These are phyloP conservation scores for Phoxinus dragarum DNA, from an alignment of 2,797 vertebrate genomes.

Conservation along the genomic window DNA sequence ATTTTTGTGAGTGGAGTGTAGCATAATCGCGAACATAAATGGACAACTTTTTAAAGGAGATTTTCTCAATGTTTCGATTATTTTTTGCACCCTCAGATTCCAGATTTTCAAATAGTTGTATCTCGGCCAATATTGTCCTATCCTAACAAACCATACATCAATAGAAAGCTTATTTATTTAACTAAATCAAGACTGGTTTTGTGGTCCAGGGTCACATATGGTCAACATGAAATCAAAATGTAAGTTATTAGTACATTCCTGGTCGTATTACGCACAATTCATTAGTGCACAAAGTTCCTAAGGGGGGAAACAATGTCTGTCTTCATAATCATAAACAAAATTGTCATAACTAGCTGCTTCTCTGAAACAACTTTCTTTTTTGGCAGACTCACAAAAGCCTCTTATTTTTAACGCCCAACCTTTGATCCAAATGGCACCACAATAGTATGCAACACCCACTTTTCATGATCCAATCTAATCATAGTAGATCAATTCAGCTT, in stretches of 20 bases:
- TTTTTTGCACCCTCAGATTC: too few species aligned
- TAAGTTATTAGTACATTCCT: not conserved
- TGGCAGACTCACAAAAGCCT: slow-evolving; percentile 8
- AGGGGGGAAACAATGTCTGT: not conserved
- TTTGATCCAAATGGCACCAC: not conserved
- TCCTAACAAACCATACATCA: too few species aligned
- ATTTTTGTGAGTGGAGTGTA: too few species aligned
- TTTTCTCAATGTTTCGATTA: too few species aligned
- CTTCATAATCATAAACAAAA: not conserved
- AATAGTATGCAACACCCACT: not conserved
- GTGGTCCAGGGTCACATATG: too few species aligned
- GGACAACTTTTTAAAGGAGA: too few species aligned
- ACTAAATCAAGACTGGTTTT: too few species aligned
- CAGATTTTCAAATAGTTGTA: too few species aligned
- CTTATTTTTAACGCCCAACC: not conserved
- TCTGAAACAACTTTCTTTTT: not conserved
- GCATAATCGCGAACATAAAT: too few species aligned
- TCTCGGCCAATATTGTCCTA: too few species aligned
- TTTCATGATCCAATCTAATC: slow-evolving; percentile 1
- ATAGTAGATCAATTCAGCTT: not conserved
- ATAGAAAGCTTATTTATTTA: too few species aligned
- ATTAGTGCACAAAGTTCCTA: not conserved
- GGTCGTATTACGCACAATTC: not conserved
- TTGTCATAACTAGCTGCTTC: not conserved
- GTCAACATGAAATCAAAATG: not conserved